Conservation (phyloP, 2,888 invertebrate genomes). For the Aradus depressus region DNA sequence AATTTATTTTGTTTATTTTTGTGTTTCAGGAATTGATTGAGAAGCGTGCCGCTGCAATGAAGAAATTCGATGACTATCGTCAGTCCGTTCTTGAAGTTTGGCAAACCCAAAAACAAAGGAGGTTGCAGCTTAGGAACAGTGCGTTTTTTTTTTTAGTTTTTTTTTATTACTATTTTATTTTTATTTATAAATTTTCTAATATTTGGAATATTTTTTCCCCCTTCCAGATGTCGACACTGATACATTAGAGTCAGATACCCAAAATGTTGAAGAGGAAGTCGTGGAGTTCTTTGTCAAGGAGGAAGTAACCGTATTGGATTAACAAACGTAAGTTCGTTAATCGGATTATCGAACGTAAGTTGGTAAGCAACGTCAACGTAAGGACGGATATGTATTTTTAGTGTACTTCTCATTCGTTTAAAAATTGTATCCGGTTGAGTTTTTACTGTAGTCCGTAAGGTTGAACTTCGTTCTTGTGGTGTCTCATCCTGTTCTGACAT, state of each 20-base stretch:
- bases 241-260: conserved; percentile 69
- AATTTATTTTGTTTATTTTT: no score
- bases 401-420: conserved; percentile 22
- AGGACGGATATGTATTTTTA: no score
- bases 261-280: conserved; percentile 85
- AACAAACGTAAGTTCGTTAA: conserved; percentile 34
- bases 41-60: conserved; percentile 77
- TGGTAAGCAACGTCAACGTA: no score
- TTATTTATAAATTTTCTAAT: conserved; percentile 1
- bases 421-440: conserved; percentile 3
- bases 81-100: conserved; percentile 63
- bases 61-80: conserved; percentile 73
- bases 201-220: conserved; percentile 25
- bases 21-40: conserved; percentile 65
- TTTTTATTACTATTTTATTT: conserved; percentile 1
- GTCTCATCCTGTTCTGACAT: no score
- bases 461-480: no score
- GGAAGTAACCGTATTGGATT: conserved; percentile 72
- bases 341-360: no score
- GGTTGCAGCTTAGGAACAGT: conserved; percentile 80
- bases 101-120: conserved; percentile 62
- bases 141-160: conserved; percentile 36
- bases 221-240: conserved; percentile 85
- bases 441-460: no score
- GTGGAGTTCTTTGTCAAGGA: conserved; percentile 98